Evolutionary conservation across 2,888 invertebrate genomes (phyloP), one percentile per base, ranked within the genome.

Genomic region (Volucella inflata): DNA sequence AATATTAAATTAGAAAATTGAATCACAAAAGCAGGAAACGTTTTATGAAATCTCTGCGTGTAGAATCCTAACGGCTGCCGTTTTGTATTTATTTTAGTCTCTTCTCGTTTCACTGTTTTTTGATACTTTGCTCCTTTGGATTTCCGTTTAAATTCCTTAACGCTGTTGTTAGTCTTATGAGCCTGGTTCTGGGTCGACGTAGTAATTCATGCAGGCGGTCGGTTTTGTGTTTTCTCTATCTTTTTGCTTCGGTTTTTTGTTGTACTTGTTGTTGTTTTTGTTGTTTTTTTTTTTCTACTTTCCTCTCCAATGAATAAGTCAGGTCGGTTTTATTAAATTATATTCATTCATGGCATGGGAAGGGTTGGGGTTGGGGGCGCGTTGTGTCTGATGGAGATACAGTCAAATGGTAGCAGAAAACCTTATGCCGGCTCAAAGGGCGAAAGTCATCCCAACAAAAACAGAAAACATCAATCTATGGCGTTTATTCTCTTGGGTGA

Each of bases 1-100:
- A 79, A 79, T 79, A 72, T 79, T 79, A 79, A 79, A 79, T 72
- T 72, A 79, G 79, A 79, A 79, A 79, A 79, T 79, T 79, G 72
- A 79, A 79, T 72, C 57, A 79, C 79, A 79, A 72, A 77, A 72
- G 72, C 79, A 65, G 72, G 79, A 79, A 79, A 59, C 65, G 65
- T 72, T 79, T 79, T 67, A 79, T 79, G 79, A 79, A 78, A 79
- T 59, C 72, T 60, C 65, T 72, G 72, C 79, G 72, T 79, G 79
- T 59, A 46, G 65, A 79, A 51, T 59, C 65, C 65, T 50, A 72
- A 71, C 65, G 65, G 42, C 59, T 53, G 72, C 59, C 40, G 60
- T 30, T 48, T 40, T 10, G n/a, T 42, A 14, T 11, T 62, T 21
- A 30, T 16, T 16, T 17, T 42, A 21, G 36, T 48, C 11, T 36